phyloP scores from a whole-genome alignment of 2,797 vertebrate genomes.

The Meda fulgida region DNA sequence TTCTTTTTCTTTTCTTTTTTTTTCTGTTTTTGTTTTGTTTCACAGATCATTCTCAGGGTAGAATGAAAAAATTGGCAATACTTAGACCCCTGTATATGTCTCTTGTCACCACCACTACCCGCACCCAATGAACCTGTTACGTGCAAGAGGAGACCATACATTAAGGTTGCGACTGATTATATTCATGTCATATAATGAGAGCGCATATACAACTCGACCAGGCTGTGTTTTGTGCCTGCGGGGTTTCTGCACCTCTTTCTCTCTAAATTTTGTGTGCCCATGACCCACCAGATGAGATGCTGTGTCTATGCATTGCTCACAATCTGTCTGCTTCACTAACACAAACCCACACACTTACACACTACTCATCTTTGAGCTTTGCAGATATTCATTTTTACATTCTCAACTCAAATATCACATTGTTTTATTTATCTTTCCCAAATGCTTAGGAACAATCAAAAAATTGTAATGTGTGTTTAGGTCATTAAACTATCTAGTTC shows the following conservation, averaged over 20 bases:
- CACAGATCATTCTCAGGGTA: neutral
- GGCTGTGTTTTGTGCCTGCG: conserved; percentile 56
- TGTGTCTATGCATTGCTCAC: conserved; percentile 59
- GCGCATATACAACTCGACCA: conserved; percentile 24
- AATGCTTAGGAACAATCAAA: neutral
- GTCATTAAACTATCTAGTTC: conserved; percentile 1
- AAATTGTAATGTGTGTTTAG: neutral
- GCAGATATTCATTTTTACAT: neutral
- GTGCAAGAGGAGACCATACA: neutral
- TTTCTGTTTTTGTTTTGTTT: neutral
- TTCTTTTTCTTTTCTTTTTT: neutral
- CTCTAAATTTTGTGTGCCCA: conserved; percentile 66
- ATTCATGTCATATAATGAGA: neutral
- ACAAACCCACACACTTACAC: conserved; percentile 27
- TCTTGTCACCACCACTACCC: neutral
- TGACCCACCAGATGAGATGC: conserved; percentile 68
- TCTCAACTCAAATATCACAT: neutral
- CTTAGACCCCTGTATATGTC: neutral
- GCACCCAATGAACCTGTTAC: neutral
- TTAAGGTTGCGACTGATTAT: neutral
- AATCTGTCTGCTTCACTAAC: conserved; percentile 59
- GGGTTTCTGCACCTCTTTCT: conserved; percentile 65
- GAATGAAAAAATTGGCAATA: neutral
- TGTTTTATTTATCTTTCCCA: neutral
- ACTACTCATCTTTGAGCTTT: conserved; percentile 13